A percentile compares a stretch with the other conserved stretches of the same genome.
These are phyloP conservation scores for Embidobia sp. DNA, from an alignment of 2,888 invertebrate species.

Conservation along the genomic window DNA sequence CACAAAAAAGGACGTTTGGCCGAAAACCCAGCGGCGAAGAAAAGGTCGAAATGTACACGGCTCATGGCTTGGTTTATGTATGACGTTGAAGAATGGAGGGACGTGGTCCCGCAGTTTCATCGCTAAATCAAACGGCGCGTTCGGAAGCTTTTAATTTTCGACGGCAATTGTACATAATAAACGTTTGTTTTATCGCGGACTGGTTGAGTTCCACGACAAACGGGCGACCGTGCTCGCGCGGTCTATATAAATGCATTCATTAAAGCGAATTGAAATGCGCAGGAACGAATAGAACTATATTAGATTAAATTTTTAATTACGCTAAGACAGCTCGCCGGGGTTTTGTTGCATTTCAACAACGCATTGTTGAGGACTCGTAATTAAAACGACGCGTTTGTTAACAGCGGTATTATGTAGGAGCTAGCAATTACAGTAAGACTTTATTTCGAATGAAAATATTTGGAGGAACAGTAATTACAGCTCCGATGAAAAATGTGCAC, in stretches of 20 bases:
- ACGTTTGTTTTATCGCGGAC: conserved; percentile 17
- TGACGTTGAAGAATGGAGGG: conserved; percentile 18
- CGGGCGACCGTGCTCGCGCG: neutral
- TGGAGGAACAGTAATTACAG: neutral
- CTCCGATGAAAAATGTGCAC: neutral
- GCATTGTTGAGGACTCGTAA: conserved; percentile 16
- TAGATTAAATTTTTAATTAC: conserved; percentile 13
- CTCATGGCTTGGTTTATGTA: neutral
- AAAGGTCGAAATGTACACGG: neutral
- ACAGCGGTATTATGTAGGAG: conserved; percentile 1
- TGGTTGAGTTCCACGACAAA: conserved; percentile 22
- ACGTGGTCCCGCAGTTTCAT: conserved; percentile 6
- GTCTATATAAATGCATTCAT: conserved; percentile 11
- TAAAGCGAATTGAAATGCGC: too few species aligned
- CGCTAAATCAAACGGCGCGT: conserved; percentile 8
- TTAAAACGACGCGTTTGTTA: conserved; percentile 19
- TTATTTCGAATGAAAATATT: neutral
- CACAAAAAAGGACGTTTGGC: too few species aligned
- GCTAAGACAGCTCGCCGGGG: neutral
- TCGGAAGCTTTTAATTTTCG: conserved; percentile 19
- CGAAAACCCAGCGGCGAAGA: too few species aligned
- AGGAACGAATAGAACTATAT: neutral
- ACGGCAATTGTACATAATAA: conserved; percentile 1
- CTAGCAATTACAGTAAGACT: neutral
- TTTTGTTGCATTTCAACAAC: conserved; percentile 12